Percentiles rank a stretch among this genome's conserved stretches.
These are phyloP conservation scores for Gastrophysa polygoni DNA, from an alignment of 2,888 invertebrate species.

Conservation along the genomic window DNA sequence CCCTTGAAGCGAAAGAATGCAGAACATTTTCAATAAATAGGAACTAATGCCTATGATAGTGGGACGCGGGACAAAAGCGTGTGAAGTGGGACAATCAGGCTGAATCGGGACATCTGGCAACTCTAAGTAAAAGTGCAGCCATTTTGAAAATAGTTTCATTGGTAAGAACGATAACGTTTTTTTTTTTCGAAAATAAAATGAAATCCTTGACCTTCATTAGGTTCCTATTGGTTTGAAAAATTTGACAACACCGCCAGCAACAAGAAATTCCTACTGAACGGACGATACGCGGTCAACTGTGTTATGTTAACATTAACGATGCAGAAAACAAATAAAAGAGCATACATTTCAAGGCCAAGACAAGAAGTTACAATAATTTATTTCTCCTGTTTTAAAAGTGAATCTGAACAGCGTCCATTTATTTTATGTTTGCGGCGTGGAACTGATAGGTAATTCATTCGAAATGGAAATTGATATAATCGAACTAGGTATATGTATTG, in stretches of 20 bases:
- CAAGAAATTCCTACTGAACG: slow-evolving; percentile 2
- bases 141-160: no score
- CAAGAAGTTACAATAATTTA: slow-evolving; percentile 21
- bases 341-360: slow-evolving; percentile 24
- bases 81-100: no score
- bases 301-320: slow-evolving; percentile 15
- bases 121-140: no score
- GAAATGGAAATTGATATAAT: background rate
- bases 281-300: slow-evolving; percentile 7
- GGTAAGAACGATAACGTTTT: no score
- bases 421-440: background rate
- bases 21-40: no score
- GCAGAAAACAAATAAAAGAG: slow-evolving; percentile 26
- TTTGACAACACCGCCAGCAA: background rate
- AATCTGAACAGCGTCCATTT: slow-evolving; percentile 7
- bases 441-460: background rate
- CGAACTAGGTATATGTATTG: background rate
- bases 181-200: no score
- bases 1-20: no score
- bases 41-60: no score
- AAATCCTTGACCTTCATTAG: no score
- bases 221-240: background rate
- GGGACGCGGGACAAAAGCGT: no score
- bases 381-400: slow-evolving; percentile 27
- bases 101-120: no score